Percentiles rank a stretch among this genome's conserved stretches.
Conservation (phyloP, 1,140 invertebrate species). For the Cherax quadricarinatus region DNA sequence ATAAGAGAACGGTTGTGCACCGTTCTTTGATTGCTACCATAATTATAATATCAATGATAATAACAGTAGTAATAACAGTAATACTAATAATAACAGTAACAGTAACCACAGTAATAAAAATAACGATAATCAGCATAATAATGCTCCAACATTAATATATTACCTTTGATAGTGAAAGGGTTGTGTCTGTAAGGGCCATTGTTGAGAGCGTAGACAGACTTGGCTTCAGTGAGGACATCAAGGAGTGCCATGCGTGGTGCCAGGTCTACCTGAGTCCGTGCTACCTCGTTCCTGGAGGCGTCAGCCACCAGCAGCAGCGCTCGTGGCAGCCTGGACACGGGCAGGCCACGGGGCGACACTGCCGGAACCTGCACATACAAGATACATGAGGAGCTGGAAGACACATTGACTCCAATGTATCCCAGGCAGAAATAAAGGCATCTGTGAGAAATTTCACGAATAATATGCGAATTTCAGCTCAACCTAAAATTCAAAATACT, state of each 20-base stretch:
- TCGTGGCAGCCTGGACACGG: conserved; percentile 3
- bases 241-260: conserved; percentile 57
- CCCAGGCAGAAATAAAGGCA: not conserved
- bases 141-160: not conserved
- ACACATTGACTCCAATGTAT: not conserved
- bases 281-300: conserved; percentile 15
- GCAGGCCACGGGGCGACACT: not conserved
- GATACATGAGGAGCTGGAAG: too few species aligned
- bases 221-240: conserved; percentile 49
- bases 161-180: conserved; percentile 48
- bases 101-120: not conserved
- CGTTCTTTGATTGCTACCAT: too few species aligned
- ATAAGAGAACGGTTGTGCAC: too few species aligned
- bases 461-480: too few species aligned
- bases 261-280: conserved; percentile 17
- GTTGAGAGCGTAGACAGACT: conserved; percentile 23
- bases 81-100: not conserved
- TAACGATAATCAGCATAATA: not conserved
- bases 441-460: not conserved
- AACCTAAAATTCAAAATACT: too few species aligned
- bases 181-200: conserved; percentile 45
- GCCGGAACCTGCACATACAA: conserved; percentile 20
- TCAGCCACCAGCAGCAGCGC: conserved; percentile 35
- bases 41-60: too few species aligned
- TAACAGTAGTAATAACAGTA: not conserved